Conservation (phyloP, 2,113 vertebrate species). For the Seriola rivoliana region DNA sequence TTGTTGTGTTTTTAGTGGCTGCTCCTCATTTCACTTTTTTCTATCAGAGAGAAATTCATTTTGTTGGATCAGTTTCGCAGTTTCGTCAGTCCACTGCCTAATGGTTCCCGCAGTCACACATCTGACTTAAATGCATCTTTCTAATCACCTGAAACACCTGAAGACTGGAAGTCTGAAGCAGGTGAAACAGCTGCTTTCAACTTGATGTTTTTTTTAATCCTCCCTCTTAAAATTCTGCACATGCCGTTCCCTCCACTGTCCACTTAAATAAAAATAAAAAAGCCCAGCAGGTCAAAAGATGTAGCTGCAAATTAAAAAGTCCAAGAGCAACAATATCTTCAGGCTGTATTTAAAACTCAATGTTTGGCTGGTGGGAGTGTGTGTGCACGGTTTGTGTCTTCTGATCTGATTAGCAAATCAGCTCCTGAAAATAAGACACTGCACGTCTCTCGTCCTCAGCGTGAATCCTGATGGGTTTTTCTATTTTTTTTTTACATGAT, state of each 20-base stretch:
- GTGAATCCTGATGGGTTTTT: neutral
- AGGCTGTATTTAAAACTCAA: slow-evolving; percentile 10
- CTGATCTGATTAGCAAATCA: slow-evolving; percentile 5
- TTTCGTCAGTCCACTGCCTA: too few species aligned
- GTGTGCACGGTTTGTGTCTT: neutral
- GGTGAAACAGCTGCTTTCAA: slow-evolving; percentile 1
- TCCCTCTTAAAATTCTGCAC: neutral
- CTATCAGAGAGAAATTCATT: neutral
- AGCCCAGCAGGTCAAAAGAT: neutral
- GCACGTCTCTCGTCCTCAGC: neutral
- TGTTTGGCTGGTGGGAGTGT: neutral
- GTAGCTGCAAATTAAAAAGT: neutral
- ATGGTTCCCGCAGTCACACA: neutral
- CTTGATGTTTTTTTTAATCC: neutral
- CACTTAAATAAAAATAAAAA: neutral
- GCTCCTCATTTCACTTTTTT: neutral
- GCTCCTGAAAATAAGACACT: neutral
- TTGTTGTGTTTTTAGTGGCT: too few species aligned
- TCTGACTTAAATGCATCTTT: neutral
- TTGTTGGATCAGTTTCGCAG: neutral
- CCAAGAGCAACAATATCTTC: neutral
- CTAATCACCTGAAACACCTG: slow-evolving; percentile 1
- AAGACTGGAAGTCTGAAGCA: neutral
- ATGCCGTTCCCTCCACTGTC: neutral
- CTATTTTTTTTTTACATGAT: neutral